These are phyloP conservation scores for Pachydiplax longipennis DNA, from an alignment of 2,888 invertebrate species.

Conservation along the genomic window DNA sequence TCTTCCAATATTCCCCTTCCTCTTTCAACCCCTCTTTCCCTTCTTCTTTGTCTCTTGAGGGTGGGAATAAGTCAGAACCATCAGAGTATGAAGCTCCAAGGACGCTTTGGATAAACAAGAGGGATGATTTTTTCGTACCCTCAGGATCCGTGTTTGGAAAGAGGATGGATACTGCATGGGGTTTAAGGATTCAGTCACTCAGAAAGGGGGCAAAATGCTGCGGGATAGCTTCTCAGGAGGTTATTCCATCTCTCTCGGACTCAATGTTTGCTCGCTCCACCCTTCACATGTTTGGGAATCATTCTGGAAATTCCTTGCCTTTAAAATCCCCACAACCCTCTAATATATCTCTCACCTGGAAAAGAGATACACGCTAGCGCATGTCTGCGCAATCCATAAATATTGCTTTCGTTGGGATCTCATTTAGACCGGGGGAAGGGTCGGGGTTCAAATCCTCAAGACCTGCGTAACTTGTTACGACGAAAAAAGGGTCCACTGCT, in stretches of 20 bases:
- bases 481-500: background rate
- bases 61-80: no score
- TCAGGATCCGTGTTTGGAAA: background rate
- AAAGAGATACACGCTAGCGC: background rate
- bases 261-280: background rate
- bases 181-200: background rate
- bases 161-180: background rate
- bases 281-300: background rate
- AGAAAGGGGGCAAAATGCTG: background rate
- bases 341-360: background rate
- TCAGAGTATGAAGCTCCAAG: background rate
- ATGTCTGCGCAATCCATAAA: background rate
- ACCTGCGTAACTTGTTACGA: background rate
- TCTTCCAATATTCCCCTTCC: background rate
- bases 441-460: background rate
- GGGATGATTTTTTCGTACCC: background rate
- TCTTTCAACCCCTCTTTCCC: background rate
- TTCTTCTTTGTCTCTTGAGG: no score
- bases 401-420: background rate
- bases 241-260: background rate
- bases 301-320: background rate
- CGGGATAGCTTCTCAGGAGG: background rate
- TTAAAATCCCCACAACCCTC: background rate
- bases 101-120: background rate
- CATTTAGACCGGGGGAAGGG: background rate